Evolutionary conservation across 1,140 invertebrate genomes (phyloP).

Genomic region (Tenebrio molitor): DNA sequence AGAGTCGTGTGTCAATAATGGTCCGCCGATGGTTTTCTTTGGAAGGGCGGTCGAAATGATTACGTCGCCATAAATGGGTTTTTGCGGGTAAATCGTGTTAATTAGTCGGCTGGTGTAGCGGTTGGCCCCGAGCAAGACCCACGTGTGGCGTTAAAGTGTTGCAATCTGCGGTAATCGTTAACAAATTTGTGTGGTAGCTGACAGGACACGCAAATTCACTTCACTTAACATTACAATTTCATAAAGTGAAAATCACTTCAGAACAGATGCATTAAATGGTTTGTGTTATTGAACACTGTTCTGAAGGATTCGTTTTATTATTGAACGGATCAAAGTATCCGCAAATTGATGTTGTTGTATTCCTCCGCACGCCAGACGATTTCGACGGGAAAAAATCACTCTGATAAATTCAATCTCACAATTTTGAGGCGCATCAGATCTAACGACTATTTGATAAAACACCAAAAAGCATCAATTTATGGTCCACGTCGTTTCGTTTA

Average conservation of each 20-base stretch:
- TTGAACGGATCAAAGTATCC: slow-evolving; percentile 26
- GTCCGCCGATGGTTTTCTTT: not conserved
- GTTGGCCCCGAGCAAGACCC: slow-evolving; percentile 1
- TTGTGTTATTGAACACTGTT: slow-evolving; percentile 21
- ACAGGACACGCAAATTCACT: slow-evolving; percentile 43
- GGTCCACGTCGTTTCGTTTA: no score
- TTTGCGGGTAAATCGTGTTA: slow-evolving; percentile 2
- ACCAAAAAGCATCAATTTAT: no score
- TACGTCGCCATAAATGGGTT: not conserved
- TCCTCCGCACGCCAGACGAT: no score
- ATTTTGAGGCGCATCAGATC: no score
- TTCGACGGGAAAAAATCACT: no score
- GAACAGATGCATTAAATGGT: slow-evolving; percentile 14
- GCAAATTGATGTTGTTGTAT: no score
- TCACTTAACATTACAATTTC: slow-evolving; percentile 5
- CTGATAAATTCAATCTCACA: no score
- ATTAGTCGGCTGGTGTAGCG: slow-evolving; percentile 14
- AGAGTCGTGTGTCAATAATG: slow-evolving; percentile 32
- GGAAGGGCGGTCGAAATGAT: no score
- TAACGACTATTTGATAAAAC: no score
- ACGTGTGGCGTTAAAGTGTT: slow-evolving; percentile 11
- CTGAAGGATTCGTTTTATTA: slow-evolving; percentile 27
- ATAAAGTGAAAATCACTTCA: not conserved
- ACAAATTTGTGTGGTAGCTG: slow-evolving; percentile 32
- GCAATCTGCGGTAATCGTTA: slow-evolving; percentile 18